A percentile compares a stretch with the other conserved stretches of the same genome.
These are phyloP conservation scores for Chrysomallon squamiferum DNA, from an alignment of 1,140 invertebrate genomes.

Conservation along the genomic window DNA sequence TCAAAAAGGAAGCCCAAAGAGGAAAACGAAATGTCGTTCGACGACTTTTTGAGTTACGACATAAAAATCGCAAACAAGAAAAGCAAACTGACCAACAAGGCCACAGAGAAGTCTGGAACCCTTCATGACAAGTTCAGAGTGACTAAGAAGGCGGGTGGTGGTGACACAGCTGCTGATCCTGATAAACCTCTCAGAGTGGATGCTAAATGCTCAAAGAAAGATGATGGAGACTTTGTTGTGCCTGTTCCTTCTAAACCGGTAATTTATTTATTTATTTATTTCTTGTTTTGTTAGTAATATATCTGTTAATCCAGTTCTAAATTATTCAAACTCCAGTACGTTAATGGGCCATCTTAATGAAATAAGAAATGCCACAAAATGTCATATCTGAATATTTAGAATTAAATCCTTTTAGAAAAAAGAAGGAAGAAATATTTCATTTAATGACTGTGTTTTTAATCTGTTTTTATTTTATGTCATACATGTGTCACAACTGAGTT, in stretches of 20 bases:
- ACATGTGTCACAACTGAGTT: no score
- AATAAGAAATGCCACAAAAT: no score
- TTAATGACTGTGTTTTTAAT: no score
- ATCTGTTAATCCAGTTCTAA: no score
- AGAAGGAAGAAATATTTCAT: no score
- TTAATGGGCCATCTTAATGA: no score
- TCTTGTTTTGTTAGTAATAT: neutral
- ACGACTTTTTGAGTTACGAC: slow-evolving; percentile 38
- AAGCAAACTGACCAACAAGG: neutral
- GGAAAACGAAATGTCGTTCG: slow-evolving; percentile 37
- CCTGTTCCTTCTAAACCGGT: slow-evolving; percentile 24
- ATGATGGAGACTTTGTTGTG: neutral
- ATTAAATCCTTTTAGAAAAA: no score
- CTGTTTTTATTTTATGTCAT: no score
- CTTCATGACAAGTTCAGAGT: slow-evolving; percentile 43
- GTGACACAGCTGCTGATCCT: neutral
- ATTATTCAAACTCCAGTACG: no score
- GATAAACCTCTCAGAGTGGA: neutral
- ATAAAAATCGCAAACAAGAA: slow-evolving; percentile 15
- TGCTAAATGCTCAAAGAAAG: slow-evolving; percentile 14
- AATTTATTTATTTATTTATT: slow-evolving; percentile 3
- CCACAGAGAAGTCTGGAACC: neutral
- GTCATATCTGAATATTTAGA: no score
- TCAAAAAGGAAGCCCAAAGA: neutral
- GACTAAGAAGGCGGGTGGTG: slow-evolving; percentile 28